Evolutionary conservation across 2,797 vertebrate genomes (phyloP).

Genomic region (Hafferia zeledoni): DNA sequence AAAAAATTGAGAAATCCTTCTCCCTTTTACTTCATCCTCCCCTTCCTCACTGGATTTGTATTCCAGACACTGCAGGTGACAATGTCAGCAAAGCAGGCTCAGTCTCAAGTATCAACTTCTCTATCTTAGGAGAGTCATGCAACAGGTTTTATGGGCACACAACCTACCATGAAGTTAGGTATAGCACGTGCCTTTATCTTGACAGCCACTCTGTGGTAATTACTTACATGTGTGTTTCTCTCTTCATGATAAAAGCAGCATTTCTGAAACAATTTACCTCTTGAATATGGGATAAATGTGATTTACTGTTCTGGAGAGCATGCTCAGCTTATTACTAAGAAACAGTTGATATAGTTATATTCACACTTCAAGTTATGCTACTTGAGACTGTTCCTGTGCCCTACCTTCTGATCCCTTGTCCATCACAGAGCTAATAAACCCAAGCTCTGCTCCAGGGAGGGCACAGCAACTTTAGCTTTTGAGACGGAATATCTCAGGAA

Average conservation of each 20-base stretch:
- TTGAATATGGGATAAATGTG: not conserved
- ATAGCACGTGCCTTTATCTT: not conserved
- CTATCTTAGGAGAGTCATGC: not conserved
- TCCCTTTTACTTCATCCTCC: not conserved
- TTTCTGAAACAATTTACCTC: not conserved
- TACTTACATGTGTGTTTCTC: not conserved
- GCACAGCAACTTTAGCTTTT: not conserved
- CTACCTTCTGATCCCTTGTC: not conserved
- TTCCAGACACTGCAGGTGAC: not conserved
- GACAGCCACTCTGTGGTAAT: not conserved
- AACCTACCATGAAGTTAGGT: not conserved
- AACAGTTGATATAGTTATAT: not conserved
- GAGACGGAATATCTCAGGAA: not conserved
- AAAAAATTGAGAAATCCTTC: not conserved
- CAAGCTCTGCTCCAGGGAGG: not conserved
- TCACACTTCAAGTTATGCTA: not conserved
- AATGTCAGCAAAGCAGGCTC: not conserved
- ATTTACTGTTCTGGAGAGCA: not conserved
- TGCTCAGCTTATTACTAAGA: not conserved
- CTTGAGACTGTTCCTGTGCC: accelerated
- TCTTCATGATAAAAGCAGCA: not conserved
- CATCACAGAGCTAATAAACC: not conserved
- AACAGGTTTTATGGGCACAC: not conserved
- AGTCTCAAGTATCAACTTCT: not conserved
- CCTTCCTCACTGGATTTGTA: not conserved